Conservation (phyloP, 2,888 invertebrate genomes). For the Miltochrista miniata region DNA sequence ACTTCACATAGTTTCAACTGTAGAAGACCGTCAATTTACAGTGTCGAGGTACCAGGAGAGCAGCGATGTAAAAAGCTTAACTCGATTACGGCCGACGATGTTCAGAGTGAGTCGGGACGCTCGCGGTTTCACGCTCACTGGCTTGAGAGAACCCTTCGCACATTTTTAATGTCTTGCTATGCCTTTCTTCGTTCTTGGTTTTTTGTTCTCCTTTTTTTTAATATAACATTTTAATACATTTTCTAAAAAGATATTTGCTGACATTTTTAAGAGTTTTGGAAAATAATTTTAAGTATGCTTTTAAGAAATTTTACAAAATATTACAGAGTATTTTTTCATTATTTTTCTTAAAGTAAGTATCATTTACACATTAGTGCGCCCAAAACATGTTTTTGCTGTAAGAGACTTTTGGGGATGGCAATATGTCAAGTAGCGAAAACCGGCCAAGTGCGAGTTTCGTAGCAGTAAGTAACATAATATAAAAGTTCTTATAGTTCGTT, state of each 20-base stretch:
- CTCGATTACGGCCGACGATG: slow-evolving; percentile 50
- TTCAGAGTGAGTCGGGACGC: slow-evolving; percentile 40
- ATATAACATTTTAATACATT: slow-evolving; percentile 32
- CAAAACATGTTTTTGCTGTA: too few relatives aligned
- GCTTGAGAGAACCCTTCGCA: slow-evolving; percentile 46
- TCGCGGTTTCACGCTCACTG: slow-evolving; percentile 50
- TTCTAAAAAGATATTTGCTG: neutral
- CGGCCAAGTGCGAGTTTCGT: too few relatives aligned
- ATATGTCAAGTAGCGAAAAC: too few relatives aligned
- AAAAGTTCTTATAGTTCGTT: too few relatives aligned
- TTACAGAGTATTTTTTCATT: too few relatives aligned
- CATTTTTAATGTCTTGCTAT: slow-evolving; percentile 43
- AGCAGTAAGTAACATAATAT: too few relatives aligned
- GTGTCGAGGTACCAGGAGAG: slow-evolving; percentile 38
- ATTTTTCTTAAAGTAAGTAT: neutral
- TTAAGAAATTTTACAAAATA: too few relatives aligned
- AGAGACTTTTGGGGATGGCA: too few relatives aligned
- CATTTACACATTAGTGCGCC: too few relatives aligned
- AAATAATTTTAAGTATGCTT: too few relatives aligned
- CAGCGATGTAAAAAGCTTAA: slow-evolving; percentile 57
- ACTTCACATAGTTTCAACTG: neutral
- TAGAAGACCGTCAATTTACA: neutral
- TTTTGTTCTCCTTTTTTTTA: slow-evolving; percentile 29
- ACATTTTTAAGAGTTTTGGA: slow-evolving; percentile 5
- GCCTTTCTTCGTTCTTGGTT: slow-evolving; percentile 29